Evolutionary conservation across 1,140 invertebrate species (phyloP).

Genomic region (Laupala kohalensis): DNA sequence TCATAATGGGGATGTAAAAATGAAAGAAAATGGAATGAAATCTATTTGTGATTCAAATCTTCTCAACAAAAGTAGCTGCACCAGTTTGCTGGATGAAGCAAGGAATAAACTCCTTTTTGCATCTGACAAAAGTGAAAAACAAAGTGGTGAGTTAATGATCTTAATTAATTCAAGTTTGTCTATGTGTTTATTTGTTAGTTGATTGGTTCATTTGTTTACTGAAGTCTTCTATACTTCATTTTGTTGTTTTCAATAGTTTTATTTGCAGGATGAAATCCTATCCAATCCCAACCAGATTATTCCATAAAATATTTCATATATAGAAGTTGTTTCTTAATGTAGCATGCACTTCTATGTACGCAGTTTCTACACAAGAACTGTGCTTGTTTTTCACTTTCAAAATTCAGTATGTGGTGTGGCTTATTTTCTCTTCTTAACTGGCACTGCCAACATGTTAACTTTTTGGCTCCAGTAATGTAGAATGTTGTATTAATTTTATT

Average conservation of each 20-base stretch:
- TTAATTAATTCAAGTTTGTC: neutral
- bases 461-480: neutral
- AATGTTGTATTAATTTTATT: neutral
- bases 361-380: neutral
- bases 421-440: neutral
- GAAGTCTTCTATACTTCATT: no score
- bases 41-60: neutral
- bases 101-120: neutral
- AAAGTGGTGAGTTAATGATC: neutral
- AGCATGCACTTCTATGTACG: no score
- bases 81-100: neutral
- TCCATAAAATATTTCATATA: no score
- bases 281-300: no score
- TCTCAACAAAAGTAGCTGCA: neutral
- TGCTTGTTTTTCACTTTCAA: neutral
- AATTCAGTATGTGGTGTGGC: neutral
- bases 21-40: slow-evolving; percentile 19
- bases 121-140: neutral
- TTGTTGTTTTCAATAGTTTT: no score
- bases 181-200: no score
- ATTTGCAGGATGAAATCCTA: no score
- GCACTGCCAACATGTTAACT: neutral
- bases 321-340: no score
- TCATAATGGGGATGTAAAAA: slow-evolving; percentile 27
- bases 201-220: no score